Evolutionary conservation across 2,113 vertebrate genomes (phyloP), one percentile per base, ranked within the genome.

Genomic region (Dipodomys ordii): DNA sequence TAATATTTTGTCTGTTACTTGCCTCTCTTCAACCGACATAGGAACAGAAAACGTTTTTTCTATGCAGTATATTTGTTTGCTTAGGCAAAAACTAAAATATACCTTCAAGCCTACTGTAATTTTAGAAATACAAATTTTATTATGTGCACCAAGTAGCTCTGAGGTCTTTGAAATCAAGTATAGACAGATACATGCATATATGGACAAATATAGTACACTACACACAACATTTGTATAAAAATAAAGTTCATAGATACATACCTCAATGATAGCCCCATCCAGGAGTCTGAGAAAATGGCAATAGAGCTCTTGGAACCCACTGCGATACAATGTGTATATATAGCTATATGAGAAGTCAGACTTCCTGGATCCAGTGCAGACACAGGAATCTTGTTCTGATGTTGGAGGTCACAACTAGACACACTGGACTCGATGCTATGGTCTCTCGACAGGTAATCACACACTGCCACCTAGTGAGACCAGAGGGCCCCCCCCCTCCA

Each of bases 391-490:
- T 60, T 95, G 3, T 69, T 95, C 28, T 78, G 97, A 60, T 18
- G 95, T 76, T 87, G 98, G 77, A 94, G 95, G 95, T 98, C 97
- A 94, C 96, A 96, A 93, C 96, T 92, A 83, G 97, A 97, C 92
- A 94, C 92, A 91, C 89, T 81, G 19, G 97, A 84, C 95, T 94
- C 87, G 62, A 93, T 92, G 79, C 77, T 73, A 6, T 97, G 97
- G 87, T 98, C 98, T 93, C 98, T 98, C 98, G 99, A 99, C 97
- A 99, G 97, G 94, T 99, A 99, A 98, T 99, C 99, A 96, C 98
- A 98, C 97, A 99, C 99, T 96, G 98, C 98, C 97, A 99, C 99
- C 99, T 99, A 98, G 98, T 97, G 97, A 98, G 97, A 97, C 97
- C 85, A 57, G 86, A 82, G 44, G 2, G 6, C 82, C 93, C 96